A percentile compares a stretch with the other conserved stretches of the same genome.
These are phyloP conservation scores for Trachythela sp. DNA, from an alignment of 64 coral and sea anemone genomes.

Conservation along the genomic window DNA sequence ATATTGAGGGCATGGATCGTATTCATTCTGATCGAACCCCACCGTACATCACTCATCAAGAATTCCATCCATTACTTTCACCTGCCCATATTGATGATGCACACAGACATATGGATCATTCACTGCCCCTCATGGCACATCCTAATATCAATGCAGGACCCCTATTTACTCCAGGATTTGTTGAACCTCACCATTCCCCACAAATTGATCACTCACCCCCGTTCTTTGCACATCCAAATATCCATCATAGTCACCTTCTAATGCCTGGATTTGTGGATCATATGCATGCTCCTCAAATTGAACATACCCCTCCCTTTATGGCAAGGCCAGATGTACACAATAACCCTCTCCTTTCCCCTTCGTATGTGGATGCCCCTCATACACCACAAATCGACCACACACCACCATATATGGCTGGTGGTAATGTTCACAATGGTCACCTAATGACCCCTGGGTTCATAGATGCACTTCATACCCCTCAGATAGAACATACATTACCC, in stretches of 20 bases:
- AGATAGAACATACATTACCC: not conserved
- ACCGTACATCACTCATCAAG: not conserved
- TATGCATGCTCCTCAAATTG: not conserved
- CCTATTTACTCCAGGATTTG: not conserved
- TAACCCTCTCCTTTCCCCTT: not conserved
- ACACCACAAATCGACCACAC: slow-evolving; percentile 7
- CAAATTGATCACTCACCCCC: slow-evolving; percentile 8
- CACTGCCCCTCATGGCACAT: not conserved
- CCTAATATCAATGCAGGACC: slow-evolving; percentile 5
- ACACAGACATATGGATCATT: not conserved
- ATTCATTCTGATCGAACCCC: not conserved
- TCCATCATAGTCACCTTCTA: not conserved
- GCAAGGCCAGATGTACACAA: not conserved
- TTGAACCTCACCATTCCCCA: slow-evolving; percentile 12
- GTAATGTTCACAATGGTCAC: not conserved
- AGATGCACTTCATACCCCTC: not conserved
- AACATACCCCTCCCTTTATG: not conserved
- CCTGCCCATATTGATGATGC: not conserved
- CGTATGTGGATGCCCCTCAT: not conserved
- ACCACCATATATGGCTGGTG: not conserved
- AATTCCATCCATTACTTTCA: not conserved
- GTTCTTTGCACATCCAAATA: not conserved
- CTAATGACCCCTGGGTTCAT: not conserved
- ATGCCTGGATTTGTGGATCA: slow-evolving; percentile 7
- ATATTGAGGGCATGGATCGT: slow-evolving; percentile 2